These are phyloP conservation scores for Anagyrus pseudococci DNA, from an alignment of 2,888 invertebrate species.

Conservation along the genomic window DNA sequence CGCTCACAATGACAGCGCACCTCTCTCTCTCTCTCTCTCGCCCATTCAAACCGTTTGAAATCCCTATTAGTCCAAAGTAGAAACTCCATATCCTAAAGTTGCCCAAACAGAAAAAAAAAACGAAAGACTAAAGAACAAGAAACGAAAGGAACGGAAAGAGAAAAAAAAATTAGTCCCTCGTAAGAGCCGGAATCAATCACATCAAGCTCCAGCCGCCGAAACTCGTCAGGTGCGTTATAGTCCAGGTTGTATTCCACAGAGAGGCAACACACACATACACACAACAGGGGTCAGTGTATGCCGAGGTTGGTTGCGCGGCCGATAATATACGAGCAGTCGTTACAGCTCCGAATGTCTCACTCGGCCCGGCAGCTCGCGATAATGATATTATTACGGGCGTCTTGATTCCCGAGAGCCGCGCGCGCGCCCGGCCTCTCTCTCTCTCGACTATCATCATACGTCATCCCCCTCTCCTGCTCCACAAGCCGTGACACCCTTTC, in stretches of 20 bases:
- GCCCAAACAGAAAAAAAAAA: background rate
- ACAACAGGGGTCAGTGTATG: constrained; percentile 10
- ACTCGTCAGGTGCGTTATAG: constrained; percentile 1
- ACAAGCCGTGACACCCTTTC: background rate
- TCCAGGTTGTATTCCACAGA: constrained; percentile 15
- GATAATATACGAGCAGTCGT: constrained; percentile 31
- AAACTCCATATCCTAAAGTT: background rate
- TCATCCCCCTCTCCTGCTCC: constrained; percentile 18
- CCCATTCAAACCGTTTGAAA: background rate
- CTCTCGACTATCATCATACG: constrained; percentile 30
- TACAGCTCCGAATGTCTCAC: constrained; percentile 33
- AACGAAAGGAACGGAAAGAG: background rate
- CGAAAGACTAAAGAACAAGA: background rate
- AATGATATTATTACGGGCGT: constrained; percentile 36
- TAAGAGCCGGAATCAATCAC: constrained; percentile 36
- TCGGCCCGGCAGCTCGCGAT: constrained; percentile 17
- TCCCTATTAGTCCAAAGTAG: background rate
- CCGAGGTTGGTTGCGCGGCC: background rate
- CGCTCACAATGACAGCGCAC: too few relatives aligned
- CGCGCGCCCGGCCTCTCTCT: background rate
- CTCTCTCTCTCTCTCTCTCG: too few relatives aligned
- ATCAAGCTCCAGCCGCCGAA: background rate
- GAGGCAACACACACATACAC: background rate
- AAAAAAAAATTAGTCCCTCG: constrained; percentile 29
- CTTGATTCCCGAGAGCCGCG: background rate